Conservation (phyloP, 2,113 vertebrate species). For the Alethe castanea region DNA sequence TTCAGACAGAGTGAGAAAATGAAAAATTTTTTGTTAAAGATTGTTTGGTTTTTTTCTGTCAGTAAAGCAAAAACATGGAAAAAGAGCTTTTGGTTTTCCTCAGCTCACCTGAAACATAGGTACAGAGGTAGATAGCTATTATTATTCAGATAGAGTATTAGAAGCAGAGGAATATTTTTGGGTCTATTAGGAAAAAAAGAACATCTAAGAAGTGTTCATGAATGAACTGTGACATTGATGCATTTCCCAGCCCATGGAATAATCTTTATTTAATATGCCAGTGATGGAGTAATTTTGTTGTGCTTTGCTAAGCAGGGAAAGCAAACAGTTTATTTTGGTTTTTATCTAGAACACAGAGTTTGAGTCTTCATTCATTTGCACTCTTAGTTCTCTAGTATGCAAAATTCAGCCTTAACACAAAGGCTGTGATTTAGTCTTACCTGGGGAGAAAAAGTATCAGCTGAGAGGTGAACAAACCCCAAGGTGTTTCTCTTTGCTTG, state of each 20-base stretch:
- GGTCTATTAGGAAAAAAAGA: fast-evolving
- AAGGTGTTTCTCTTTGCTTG: neutral
- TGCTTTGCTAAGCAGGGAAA: neutral
- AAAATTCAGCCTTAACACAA: neutral
- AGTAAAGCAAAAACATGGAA: neutral
- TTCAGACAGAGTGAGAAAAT: neutral
- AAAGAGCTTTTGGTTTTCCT: neutral
- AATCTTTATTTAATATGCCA: neutral
- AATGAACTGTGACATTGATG: fast-evolving
- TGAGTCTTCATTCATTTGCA: neutral
- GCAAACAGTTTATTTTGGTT: neutral
- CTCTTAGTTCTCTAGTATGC: neutral
- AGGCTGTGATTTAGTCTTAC: neutral
- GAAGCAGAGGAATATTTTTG: neutral
- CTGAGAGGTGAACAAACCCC: neutral
- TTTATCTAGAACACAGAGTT: neutral
- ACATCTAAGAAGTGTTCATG: neutral
- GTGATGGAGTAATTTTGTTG: neutral
- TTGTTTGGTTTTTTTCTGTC: neutral
- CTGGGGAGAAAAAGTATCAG: neutral
- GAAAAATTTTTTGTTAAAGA: neutral
- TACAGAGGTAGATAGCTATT: neutral
- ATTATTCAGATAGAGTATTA: neutral
- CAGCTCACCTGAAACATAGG: neutral
- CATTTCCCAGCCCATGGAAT: neutral